These are phyloP conservation scores for Cepphus grylle DNA, from an alignment of 2,113 vertebrate species.

Conservation along the genomic window DNA sequence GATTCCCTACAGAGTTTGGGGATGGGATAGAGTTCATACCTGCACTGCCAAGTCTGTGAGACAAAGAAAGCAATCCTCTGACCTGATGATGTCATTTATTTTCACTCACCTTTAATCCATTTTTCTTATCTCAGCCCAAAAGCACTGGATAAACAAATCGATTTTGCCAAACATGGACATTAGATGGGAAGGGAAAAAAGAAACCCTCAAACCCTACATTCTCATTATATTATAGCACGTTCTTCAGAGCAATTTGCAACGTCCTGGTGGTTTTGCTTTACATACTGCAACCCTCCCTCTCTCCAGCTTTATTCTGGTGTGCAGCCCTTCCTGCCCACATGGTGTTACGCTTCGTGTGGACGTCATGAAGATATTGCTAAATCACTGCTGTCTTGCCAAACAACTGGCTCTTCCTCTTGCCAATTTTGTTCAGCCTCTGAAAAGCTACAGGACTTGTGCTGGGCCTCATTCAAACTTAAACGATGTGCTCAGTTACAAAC, in stretches of 20 bases:
- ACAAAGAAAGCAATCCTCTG: not conserved
- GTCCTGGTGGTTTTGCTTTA: not conserved
- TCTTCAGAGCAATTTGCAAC: not conserved
- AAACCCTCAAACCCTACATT: not conserved
- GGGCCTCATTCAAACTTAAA: not conserved
- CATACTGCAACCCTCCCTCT: not conserved
- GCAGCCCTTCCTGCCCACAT: not conserved
- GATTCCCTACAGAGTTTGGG: not conserved
- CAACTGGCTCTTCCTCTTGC: slow-evolving; percentile 17
- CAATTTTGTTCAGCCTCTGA: not conserved
- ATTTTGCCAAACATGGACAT: not conserved
- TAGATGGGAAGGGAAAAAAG: not conserved
- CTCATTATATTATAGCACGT: not conserved
- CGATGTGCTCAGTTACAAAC: not conserved
- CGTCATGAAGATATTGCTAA: slow-evolving; percentile 44
- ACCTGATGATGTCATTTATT: slow-evolving; percentile 18
- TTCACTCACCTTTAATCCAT: slow-evolving; percentile 1
- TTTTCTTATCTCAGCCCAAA: not conserved
- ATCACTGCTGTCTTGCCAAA: slow-evolving; percentile 27
- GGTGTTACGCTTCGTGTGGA: not conserved
- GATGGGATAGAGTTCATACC: not conserved
- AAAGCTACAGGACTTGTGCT: not conserved
- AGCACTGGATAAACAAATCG: not conserved
- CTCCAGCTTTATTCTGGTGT: not conserved
- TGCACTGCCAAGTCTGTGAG: not conserved